Base-by-base conservation (phyloP, 92 coral and sea anemone genomes). In the Umimayanthus kanabou region DNA sequence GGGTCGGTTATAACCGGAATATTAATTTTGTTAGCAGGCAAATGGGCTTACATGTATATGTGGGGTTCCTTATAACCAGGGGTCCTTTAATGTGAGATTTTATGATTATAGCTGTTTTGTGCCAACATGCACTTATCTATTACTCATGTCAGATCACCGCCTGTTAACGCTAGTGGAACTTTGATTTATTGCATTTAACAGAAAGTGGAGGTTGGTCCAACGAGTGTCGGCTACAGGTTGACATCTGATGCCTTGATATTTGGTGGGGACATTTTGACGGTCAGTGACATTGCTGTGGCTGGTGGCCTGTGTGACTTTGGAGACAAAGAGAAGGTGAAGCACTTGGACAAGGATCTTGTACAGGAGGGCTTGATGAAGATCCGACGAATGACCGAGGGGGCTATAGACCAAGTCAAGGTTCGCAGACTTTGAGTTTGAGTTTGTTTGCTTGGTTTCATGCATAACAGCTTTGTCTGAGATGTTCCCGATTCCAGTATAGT, bases 381-480 rank as follows among this genome's bases (percentile, higher is more conserved):
- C 9, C 92, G 90, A 58, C 83, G 88, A 81, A 90, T 91, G 91
- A 84, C 93, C 26, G 99, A 95, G 81, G 90, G 66, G 55, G 92
- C 94, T 37, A 71, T 97, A 37, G 99, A 97, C 80, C 97, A 93
- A 83, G 98, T 97, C 81, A 97, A 97, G 98, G 99, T 95, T 89
- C 53, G 77, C 9, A 61, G 1, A 57, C 10, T 11, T 55, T 0
- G 30, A 23, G 29, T 23, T 67, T 67, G 6, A 23, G 6, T 67
- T 67, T 26, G 37, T 33, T 33, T 33, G 37, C 37, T 33, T 33
- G 37, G 37, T 2, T 33, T 33, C 37, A 33, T 33, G 37, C 37
- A 0, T 67, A 30, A 67, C 29, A 67, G 30, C 23, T 67, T 67
- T 67, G 30, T n/a, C 11, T 67, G 28, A 18, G 33, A 8, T 67